These are phyloP conservation scores for Mionectes olivaceus DNA, from an alignment of 2,797 vertebrate species.

Conservation along the genomic window DNA sequence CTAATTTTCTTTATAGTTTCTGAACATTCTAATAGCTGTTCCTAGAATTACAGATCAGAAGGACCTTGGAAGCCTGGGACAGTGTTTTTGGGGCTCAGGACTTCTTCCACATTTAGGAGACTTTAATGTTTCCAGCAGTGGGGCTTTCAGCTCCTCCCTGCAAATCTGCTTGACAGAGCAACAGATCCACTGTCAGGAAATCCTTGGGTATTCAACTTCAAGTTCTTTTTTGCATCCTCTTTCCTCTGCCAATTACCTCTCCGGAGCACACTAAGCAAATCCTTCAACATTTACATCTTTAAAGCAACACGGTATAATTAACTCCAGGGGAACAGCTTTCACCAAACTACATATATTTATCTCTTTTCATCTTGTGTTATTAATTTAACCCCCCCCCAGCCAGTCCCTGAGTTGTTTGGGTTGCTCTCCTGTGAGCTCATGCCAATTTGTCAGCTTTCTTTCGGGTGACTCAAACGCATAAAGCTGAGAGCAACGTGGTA, in stretches of 20 bases:
- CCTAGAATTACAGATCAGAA: background rate
- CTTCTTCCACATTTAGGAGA: background rate
- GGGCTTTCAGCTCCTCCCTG: background rate
- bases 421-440: conserved; percentile 37
- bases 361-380: conserved; percentile 36
- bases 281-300: conserved; percentile 45
- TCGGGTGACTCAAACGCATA: background rate
- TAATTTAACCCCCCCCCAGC: conserved; percentile 43
- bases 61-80: background rate
- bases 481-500: background rate
- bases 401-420: conserved; percentile 16
- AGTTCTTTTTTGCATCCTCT: conserved; percentile 41
- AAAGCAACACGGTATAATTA: conserved; percentile 10
- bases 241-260: conserved; percentile 27
- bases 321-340: conserved; percentile 56
- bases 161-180: background rate
- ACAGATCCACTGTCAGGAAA: conserved; percentile 12
- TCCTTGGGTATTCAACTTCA: conserved; percentile 6
- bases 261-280: conserved; percentile 11
- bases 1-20: background rate
- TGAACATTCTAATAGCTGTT: background rate
- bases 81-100: background rate
- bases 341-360: conserved; percentile 40
- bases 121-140: background rate
- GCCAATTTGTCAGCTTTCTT: conserved; percentile 24